Percentiles rank a stretch among this genome's conserved stretches.
Conservation (phyloP, 2,113 vertebrate genomes). For the Haemorhous mexicanus region DNA sequence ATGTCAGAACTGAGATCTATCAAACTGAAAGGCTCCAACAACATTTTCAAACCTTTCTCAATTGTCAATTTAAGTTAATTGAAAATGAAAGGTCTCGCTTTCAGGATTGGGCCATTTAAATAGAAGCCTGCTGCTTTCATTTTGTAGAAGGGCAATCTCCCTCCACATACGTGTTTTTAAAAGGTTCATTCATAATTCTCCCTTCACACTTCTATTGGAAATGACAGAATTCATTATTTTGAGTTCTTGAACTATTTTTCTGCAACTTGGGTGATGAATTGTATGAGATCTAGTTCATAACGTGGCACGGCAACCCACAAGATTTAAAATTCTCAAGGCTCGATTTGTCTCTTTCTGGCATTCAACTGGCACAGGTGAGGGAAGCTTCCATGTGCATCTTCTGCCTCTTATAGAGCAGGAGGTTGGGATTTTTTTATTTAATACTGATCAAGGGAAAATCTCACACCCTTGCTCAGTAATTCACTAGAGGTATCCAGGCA, state of each 20-base stretch:
- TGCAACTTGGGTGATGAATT: constrained; percentile 70
- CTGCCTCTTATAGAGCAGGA: not conserved
- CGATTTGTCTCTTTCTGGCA: constrained; percentile 26
- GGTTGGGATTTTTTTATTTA: constrained; percentile 22
- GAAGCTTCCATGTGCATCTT: constrained; percentile 9
- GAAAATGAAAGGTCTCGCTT: constrained; percentile 72
- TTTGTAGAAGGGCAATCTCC: constrained; percentile 71
- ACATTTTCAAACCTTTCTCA: constrained; percentile 71
- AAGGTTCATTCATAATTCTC: constrained; percentile 76
- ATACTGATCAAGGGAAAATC: not conserved
- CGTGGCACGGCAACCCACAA: constrained; percentile 38
- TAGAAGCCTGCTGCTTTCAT: constrained; percentile 69
- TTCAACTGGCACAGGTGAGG: not conserved
- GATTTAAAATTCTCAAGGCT: constrained; percentile 59
- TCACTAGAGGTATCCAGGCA: constrained; percentile 48
- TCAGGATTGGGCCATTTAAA: constrained; percentile 70
- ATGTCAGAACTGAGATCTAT: constrained; percentile 64
- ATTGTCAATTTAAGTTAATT: constrained; percentile 75
- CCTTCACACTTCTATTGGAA: constrained; percentile 72
- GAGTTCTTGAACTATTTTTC: constrained; percentile 70
- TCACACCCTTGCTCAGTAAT: not conserved
- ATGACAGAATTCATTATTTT: constrained; percentile 76
- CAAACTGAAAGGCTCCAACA: constrained; percentile 64
- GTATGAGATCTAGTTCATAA: constrained; percentile 64
- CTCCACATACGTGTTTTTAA: constrained; percentile 69